These are phyloP conservation scores for Heliconius melpomene DNA, from an alignment of 1,140 invertebrate genomes.

Conservation along the genomic window DNA sequence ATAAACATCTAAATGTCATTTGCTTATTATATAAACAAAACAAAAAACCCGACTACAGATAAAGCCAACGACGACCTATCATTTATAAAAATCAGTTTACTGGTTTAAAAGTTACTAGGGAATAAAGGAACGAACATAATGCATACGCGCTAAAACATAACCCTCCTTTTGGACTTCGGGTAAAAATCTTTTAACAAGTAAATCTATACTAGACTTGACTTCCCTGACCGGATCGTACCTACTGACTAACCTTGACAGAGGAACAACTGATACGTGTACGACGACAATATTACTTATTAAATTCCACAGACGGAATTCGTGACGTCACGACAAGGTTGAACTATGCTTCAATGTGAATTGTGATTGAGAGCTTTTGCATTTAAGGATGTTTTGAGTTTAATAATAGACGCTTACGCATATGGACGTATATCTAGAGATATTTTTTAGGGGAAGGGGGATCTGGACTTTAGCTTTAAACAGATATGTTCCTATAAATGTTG, in stretches of 20 bases:
- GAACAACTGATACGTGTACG: slow-evolving; percentile 22
- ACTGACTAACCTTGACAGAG: slow-evolving; percentile 28
- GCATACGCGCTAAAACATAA: too few species aligned
- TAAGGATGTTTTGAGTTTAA: not conserved
- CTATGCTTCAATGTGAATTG: not conserved
- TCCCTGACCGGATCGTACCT: slow-evolving; percentile 23
- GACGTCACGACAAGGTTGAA: slow-evolving; percentile 11
- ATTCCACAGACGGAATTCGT: slow-evolving; percentile 28
- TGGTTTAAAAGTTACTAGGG: too few species aligned
- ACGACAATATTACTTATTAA: slow-evolving; percentile 25
- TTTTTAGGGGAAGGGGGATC: too few species aligned
- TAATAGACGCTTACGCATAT: not conserved
- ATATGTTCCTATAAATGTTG: too few species aligned
- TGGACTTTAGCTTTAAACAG: too few species aligned
- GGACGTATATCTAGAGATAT: too few species aligned
- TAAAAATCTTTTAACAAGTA: not conserved
- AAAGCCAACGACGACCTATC: too few species aligned
- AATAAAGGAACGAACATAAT: too few species aligned
- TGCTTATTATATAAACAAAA: too few species aligned
- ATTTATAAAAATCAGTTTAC: too few species aligned
- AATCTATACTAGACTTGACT: slow-evolving; percentile 11
- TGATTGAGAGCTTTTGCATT: not conserved
- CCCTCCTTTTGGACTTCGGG: not conserved
- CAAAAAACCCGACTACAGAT: too few species aligned
- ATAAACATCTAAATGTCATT: too few species aligned